Evolutionary conservation across 2,888 invertebrate genomes (phyloP), one percentile per base, ranked within the genome.

Genomic region (Branchipolynoe longqiensis): DNA sequence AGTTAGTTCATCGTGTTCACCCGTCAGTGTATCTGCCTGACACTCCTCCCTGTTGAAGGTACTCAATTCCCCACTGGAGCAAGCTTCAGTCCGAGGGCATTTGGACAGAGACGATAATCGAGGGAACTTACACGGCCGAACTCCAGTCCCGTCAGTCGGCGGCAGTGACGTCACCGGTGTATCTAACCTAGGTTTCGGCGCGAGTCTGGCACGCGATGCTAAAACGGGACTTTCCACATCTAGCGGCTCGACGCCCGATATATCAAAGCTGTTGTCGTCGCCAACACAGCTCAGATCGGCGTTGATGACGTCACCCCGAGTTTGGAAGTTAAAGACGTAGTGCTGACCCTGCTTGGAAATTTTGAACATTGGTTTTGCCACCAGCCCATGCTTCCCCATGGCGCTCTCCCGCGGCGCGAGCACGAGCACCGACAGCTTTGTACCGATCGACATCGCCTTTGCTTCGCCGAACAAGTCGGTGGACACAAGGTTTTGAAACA

Each of bases 231-330:
- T 78, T 8, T 78, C 78, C 25, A 28, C n/a, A n/a, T 84, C 84
- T 31, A 84, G 25, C 22, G 69, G 84, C 18, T 84, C 84, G 8
- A 84, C 40, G 4, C 84, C 84, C 0, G 84, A 84, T 1, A 84
- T 84, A 28, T 84, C 56, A 18, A 84, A 48, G 25, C 38, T 28
- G 1, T 31, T 38, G 28, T 84, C 84, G 40, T 14, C 12, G 14
- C 33, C 69, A 22, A 18, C n/a, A 6, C n/a, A 8, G 48, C 84
- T 84, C 6, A 84, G 12, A 4, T 84, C 69, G 22, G 41, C 48
- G 36, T 84, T 73, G 54, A 84, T 54, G 0, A 69, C 73, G 22
- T 54, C 48, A 4, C 84, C 84, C 22, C 28, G 8, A 36, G 22
- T 48, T 1, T 28, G 8, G 36, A 84, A 48, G 25, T 84, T 69